Base-by-base conservation (phyloP, 2,797 vertebrate genomes). In the Platyrinchus mystaceus region DNA sequence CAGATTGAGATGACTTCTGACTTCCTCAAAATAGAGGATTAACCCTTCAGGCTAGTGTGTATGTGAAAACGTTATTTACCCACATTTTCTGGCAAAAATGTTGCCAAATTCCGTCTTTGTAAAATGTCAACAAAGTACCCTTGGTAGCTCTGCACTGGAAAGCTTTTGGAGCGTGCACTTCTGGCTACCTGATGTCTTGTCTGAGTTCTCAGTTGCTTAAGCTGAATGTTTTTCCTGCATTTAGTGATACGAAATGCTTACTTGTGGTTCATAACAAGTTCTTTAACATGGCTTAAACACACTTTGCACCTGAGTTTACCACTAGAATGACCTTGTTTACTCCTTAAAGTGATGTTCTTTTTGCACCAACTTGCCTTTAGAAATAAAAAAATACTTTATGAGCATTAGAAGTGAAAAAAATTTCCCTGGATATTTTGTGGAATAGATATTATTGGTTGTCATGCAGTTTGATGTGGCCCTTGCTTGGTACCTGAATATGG, bases 191-290 rank as follows among this genome's bases (percentile, higher is more conserved):
- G 1, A 2, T 46, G 7, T 52, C 60, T 53, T 27, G 2, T 10
- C 28, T 14, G 19, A 66, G 16, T 19, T 74, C 52, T 73, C 30
- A 44, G 11, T 11, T 63, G 20, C 14, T 74, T 46, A 74, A 49
- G 6, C 3, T 58, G n/a, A 50, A 58, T 8, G 1, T 9, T 83
- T 76, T 70, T 44, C n/a, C 22, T 63, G 24, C 13, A 14, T 74
- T 63, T 47, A 32, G 5, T 53, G 64, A 11, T 10, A 3, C 6
- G 10, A 88, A 80, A 39, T 63, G 10, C 15, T 88, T 63, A 14
- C 24, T 20, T n/a, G 24, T 28, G n/a, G 12, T 14, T 90, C 0
- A 0, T 46, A 43, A 8, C 2, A 26, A 36, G 17, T 36, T 59
- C n/a, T 12, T 63, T n/a, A 52, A 7, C 0, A 0, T 22, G 19